These are phyloP conservation scores for Stictonetta naevosa DNA, from an alignment of 2,113 vertebrate genomes.

Conservation along the genomic window DNA sequence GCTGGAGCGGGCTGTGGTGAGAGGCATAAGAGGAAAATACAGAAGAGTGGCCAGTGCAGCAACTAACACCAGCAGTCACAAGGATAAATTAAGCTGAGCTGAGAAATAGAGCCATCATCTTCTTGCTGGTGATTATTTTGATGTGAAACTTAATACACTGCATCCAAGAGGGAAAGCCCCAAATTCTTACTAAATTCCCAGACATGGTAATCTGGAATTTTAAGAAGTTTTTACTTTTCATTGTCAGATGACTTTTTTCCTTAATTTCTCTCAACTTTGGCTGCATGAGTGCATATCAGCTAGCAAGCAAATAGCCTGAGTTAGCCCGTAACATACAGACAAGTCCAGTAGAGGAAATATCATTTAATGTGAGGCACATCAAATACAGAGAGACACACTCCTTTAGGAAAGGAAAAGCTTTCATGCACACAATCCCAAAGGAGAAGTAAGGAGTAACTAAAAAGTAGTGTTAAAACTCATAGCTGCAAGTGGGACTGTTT, in stretches of 20 bases:
- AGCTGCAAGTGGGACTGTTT: not conserved
- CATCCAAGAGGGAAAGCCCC: not conserved
- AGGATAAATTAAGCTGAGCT: not conserved
- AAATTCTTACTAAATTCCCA: not conserved
- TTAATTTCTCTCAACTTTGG: not conserved
- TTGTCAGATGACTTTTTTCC: not conserved
- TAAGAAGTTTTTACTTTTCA: not conserved
- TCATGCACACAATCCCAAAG: not conserved
- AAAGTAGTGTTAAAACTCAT: not conserved
- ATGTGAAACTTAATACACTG: not conserved
- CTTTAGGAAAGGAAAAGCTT: not conserved
- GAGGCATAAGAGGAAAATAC: not conserved
- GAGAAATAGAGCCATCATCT: not conserved
- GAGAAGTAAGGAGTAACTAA: not conserved
- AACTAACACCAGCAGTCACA: not conserved
- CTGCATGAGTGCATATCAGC: accelerated
- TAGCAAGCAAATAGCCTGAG: not conserved
- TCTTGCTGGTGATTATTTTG: not conserved
- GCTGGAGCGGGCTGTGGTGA: not conserved
- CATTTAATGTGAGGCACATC: accelerated
- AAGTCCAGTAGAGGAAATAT: not conserved
- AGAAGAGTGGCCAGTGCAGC: not conserved
- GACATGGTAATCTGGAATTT: not conserved
- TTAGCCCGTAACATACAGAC: not conserved
- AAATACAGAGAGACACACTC: not conserved